Evolutionary conservation across 2,888 invertebrate genomes (phyloP), one percentile per base, ranked within the genome.

Genomic region (Antheraea assamensis): DNA sequence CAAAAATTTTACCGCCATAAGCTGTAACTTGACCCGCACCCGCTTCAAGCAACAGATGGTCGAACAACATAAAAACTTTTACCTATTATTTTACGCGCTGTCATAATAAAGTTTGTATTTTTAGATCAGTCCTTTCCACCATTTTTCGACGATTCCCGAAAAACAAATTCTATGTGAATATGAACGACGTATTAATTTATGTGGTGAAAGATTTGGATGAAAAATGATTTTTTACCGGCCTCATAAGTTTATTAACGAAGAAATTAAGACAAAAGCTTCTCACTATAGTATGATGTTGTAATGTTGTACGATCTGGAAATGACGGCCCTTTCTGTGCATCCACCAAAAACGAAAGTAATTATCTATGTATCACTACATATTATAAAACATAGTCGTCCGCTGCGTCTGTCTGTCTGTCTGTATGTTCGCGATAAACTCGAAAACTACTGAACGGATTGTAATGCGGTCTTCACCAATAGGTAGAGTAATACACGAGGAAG

Each of bases 31-130:
- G 31, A 13, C 21, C 64, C 71, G 8, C 71, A 0, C 35, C 10
- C 7, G 42, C 17, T 52, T 47, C 47, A 52, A 70, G 73, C 73
- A 74, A 74, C 73, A 74, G 73, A 66, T 74, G 73, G 73, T 71
- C 64, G 35, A 27, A 71, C 49, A 49, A 64, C 73, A 71, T 72
- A 72, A 74, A 73, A 74, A 74, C 71, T 64, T 73, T 47, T 31
- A 71, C 61, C 31, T 30, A 71, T 66, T 52, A 49, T 31, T 21
- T 71, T 66, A 24, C 52, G 24, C 72, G 72, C 66, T 47, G n/a
- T 72, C 49, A 72, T 52, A 58, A 58, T 58, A 31, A 68, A 72
- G 72, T 31, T n/a, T 52, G 52, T 58, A 58, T 24, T 58, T 58
- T 58, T 58, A 24, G 55, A n/a, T 58, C 13, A 24, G n/a, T 24